These are phyloP conservation scores for Anhinga rufa DNA, from an alignment of 2,113 vertebrate genomes.

Conservation along the genomic window DNA sequence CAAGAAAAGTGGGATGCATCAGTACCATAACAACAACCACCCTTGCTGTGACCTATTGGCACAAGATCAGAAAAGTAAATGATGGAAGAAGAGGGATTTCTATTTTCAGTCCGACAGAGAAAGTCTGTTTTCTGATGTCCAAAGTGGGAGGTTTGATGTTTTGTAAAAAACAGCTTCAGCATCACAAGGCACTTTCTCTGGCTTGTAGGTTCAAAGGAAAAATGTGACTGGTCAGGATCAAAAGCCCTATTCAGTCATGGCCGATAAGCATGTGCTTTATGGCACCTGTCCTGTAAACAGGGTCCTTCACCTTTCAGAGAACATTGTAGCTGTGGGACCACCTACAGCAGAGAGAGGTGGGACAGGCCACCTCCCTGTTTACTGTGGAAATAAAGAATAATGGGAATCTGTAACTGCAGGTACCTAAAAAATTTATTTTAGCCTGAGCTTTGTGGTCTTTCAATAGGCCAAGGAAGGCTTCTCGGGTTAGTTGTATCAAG, in stretches of 20 bases:
- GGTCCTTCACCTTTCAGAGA: not conserved
- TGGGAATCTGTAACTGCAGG: not conserved
- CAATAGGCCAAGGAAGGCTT: not conserved
- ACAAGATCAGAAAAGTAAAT: not conserved
- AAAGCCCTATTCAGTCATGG: not conserved
- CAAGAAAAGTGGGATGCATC: not conserved
- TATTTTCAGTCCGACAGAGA: not conserved
- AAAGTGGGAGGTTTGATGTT: not conserved
- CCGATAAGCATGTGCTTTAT: not conserved
- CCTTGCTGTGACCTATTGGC: not conserved
- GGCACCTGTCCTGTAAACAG: not conserved
- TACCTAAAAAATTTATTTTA: not conserved
- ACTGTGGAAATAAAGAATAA: not conserved
- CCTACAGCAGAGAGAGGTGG: not conserved
- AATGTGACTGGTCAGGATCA: not conserved
- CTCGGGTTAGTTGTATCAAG: not conserved
- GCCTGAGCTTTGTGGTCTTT: not conserved
- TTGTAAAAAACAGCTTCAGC: not conserved
- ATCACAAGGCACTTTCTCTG: not conserved
- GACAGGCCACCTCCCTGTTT: not conserved
- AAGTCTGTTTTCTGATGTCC: not conserved
- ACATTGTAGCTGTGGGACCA: not conserved
- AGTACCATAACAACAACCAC: not conserved
- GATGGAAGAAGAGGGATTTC: not conserved
- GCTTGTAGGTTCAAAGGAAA: constrained; percentile 13